These are phyloP conservation scores for Pangasius mekongensis DNA, from an alignment of 2,797 vertebrate species.

Conservation along the genomic window DNA sequence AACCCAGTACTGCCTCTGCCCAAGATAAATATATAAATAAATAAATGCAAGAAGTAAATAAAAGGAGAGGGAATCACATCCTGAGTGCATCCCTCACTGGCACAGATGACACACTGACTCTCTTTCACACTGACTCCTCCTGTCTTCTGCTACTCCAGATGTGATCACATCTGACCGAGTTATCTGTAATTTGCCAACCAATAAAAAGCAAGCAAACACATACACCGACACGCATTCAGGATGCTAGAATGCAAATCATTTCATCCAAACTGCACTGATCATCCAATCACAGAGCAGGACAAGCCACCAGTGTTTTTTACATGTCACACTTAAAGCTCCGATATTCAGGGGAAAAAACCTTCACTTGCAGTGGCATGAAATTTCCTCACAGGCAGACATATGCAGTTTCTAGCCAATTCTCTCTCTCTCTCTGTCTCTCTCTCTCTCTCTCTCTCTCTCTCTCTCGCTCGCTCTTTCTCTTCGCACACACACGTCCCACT, in stretches of 20 bases:
- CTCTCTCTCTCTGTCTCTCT: slow-evolving; percentile 62
- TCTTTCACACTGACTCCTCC: slow-evolving; percentile 47
- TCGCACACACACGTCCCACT: not conserved
- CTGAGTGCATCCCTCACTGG: slow-evolving; percentile 74
- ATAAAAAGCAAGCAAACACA: not conserved
- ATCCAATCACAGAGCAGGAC: not conserved
- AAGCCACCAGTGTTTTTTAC: not conserved
- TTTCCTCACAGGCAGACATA: not conserved
- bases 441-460: no score
- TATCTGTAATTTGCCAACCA: not conserved
- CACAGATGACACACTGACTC: slow-evolving; percentile 66
- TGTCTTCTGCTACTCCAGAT: slow-evolving; percentile 49
- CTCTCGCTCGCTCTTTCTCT: not conserved
- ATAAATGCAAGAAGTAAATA: slow-evolving; percentile 64
- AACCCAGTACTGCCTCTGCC: slow-evolving; percentile 59
- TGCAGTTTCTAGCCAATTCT: slow-evolving; percentile 54
- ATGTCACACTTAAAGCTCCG: slow-evolving; percentile 4
- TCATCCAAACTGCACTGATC: not conserved
- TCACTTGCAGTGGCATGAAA: not conserved
- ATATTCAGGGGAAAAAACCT: not conserved
- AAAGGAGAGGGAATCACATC: slow-evolving; percentile 74
- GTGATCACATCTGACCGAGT: not conserved
- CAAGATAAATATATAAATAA: slow-evolving; percentile 65
- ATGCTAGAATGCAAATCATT: not conserved
- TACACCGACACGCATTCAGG: no score